These are phyloP conservation scores for Luscinia luscinia DNA, from an alignment of 2,797 vertebrate species.

Conservation along the genomic window DNA sequence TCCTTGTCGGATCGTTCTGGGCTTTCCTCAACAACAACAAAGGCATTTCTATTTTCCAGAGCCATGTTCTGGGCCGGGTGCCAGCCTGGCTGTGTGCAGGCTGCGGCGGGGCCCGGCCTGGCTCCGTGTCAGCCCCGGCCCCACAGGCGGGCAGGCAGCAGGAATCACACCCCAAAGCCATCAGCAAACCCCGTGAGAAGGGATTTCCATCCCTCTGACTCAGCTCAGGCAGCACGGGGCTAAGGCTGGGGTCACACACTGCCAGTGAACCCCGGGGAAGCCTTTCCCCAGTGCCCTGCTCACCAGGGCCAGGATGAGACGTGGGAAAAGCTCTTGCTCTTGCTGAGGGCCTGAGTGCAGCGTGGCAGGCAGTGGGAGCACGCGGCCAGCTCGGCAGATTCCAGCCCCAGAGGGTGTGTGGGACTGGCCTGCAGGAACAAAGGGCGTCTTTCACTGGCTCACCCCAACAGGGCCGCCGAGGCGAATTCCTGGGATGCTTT, in stretches of 20 bases:
- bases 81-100: slow-evolving; percentile 28
- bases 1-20: background rate
- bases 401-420: background rate
- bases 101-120: background rate
- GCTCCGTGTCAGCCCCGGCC: background rate
- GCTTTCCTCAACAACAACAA: slow-evolving; percentile 57
- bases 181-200: background rate
- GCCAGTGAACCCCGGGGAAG: fast-evolving
- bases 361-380: background rate
- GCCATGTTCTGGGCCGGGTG: background rate
- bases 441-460: slow-evolving; percentile 9
- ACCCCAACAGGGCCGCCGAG: background rate
- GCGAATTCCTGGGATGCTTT: slow-evolving; percentile 59
- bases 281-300: background rate
- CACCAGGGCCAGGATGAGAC: fast-evolving
- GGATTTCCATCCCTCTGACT: slow-evolving; percentile 9
- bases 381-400: background rate
- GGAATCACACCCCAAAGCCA: background rate
- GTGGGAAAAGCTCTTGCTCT: background rate
- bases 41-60: slow-evolving; percentile 3
- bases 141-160: background rate
- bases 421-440: slow-evolving; percentile 25
- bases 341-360: fast-evolving
- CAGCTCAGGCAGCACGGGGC: background rate
- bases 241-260: background rate